Conservation (phyloP, 2,113 vertebrate genomes). For the Pagrus major region DNA sequence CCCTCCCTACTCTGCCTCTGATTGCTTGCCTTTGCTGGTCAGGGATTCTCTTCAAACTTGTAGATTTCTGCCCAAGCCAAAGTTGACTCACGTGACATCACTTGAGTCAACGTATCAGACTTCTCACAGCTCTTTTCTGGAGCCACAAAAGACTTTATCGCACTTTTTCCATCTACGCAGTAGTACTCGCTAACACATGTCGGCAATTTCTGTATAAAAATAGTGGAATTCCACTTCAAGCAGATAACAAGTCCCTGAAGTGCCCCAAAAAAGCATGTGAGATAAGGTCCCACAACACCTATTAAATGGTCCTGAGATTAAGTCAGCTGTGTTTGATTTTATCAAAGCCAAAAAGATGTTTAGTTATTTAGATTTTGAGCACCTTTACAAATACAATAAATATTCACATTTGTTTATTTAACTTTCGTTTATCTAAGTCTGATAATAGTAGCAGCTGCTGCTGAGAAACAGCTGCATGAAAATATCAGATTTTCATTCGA, state of each 20-base stretch:
- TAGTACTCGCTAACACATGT: too few relatives aligned
- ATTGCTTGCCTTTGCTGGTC: too few relatives aligned
- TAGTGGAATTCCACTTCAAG: neutral
- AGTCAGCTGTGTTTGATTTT: neutral
- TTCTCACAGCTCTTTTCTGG: neutral
- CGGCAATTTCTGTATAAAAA: too few relatives aligned
- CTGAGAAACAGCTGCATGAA: conserved; percentile 1
- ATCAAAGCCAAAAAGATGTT: neutral
- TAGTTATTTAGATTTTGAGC: neutral
- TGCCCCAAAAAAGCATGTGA: neutral
- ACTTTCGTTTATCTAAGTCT: neutral
- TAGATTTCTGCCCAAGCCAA: too few relatives aligned
- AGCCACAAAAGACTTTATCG: too few relatives aligned
- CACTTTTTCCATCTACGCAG: too few relatives aligned
- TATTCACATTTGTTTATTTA: neutral
- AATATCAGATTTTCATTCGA: conserved; percentile 16
- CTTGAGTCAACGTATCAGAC: neutral
- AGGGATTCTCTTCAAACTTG: too few relatives aligned
- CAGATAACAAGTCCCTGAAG: neutral
- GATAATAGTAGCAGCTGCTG: neutral
- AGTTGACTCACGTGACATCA: too few relatives aligned
- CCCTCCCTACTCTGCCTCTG: too few relatives aligned
- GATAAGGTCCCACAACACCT: neutral
- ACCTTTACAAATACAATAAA: neutral
- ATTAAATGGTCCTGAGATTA: neutral